Evolutionary conservation across 2,888 invertebrate genomes (phyloP).

Genomic region (Dromius quadrimaculatus): DNA sequence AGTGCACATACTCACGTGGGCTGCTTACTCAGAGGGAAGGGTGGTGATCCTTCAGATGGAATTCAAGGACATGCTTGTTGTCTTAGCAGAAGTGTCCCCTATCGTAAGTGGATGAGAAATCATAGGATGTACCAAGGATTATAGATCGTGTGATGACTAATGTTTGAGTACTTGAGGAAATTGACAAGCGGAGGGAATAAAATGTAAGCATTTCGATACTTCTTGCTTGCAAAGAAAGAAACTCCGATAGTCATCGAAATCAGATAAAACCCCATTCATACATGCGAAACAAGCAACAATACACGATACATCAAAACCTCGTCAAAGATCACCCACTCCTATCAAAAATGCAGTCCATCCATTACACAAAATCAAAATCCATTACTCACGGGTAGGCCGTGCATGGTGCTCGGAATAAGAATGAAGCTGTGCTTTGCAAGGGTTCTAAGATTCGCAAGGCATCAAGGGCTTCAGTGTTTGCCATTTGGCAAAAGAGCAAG

Average conservation of each 20-base stretch:
- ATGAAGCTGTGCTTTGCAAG: conserved; percentile 17
- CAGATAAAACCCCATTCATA: conserved; percentile 14
- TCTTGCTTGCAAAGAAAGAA: conserved; percentile 14
- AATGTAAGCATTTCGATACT: no score
- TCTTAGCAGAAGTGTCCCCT: background rate
- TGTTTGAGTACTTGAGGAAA: no score
- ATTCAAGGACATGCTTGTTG: conserved; percentile 32
- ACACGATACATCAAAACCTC: conserved; percentile 34
- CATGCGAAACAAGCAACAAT: conserved; percentile 24
- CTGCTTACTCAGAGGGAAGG: background rate
- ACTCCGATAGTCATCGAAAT: conserved; percentile 9
- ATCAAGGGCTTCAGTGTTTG: background rate
- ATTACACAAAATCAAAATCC: conserved; percentile 64
- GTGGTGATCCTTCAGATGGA: conserved; percentile 8
- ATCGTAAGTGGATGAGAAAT: background rate
- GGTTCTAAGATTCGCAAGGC: no score
- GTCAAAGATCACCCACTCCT: conserved; percentile 6
- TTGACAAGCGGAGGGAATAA: no score
- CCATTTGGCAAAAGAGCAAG: background rate
- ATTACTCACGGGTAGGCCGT: conserved; percentile 60
- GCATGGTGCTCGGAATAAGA: conserved; percentile 19
- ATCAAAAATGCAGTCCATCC: conserved; percentile 50
- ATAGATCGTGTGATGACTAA: no score
- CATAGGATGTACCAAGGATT: no score
- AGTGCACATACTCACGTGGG: background rate